phyloP scores from a whole-genome alignment of 2,797 vertebrate genomes.

The Pristis pectinata region DNA sequence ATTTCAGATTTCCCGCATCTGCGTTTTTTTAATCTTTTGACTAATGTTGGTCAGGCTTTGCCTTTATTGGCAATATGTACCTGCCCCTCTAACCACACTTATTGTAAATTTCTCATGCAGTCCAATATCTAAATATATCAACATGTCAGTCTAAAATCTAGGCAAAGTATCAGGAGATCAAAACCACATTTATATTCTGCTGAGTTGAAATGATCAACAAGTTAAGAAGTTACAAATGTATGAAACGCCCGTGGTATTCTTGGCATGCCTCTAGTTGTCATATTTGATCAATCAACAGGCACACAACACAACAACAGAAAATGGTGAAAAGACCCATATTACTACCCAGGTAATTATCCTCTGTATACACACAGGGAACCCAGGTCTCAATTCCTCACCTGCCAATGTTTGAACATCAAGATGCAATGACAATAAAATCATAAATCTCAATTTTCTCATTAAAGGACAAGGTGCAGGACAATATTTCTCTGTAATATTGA shows the following conservation, averaged over 20 bases:
- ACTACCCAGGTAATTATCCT: background rate
- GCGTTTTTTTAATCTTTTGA: background rate
- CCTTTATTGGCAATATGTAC: background rate
- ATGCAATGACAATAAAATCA: background rate
- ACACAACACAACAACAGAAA: background rate
- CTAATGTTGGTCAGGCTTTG: background rate
- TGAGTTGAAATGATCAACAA: background rate
- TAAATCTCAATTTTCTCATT: background rate
- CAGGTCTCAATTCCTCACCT: background rate
- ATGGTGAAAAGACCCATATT: background rate
- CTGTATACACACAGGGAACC: background rate
- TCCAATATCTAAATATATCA: background rate
- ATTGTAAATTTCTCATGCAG: background rate
- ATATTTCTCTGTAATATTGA: background rate
- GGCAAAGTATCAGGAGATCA: background rate
- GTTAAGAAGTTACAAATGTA: conserved; percentile 18
- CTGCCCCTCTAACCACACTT: background rate
- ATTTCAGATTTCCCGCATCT: too few relatives aligned
- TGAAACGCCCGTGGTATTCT: conserved; percentile 6
- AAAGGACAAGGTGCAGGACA: background rate
- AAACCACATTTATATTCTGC: background rate
- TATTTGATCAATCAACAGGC: background rate
- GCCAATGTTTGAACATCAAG: background rate
- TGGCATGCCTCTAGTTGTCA: background rate
- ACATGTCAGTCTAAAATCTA: background rate